Base-by-base conservation (phyloP, 2,888 invertebrate species). In the Conops quadrifasciatus region DNA sequence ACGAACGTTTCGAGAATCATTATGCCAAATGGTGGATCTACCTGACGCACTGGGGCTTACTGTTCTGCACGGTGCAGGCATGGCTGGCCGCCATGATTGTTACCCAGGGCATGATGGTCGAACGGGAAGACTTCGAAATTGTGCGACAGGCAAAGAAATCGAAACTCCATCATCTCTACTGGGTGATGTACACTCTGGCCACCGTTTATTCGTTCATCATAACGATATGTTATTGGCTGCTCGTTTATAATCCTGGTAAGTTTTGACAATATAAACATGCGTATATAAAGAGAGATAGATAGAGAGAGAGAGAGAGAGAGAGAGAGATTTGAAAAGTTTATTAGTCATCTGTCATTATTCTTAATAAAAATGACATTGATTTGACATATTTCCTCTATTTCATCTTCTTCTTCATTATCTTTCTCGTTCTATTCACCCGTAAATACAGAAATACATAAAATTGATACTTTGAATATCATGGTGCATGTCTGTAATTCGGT, bases 171-270 rank as follows among this genome's bases (percentile, higher is more conserved):
- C 82, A 82, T 75, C 76, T 84, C 19, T 86, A 86, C 75, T 86
- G 86, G 86, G 82, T 86, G 74, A 78, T 85, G 66, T 86, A 86
- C 73, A 86, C 86, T 70, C 82, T 85, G 71, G 86, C 86, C 30
- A 86, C 86, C 7, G 86, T 86, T 47, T 86, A 86, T 72, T 85
- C 86, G 63, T 86, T 86, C 66, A 86, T 86, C 49, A 83, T 86
- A 16, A 85, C 86, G 67, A 83, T 85, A 81, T 85, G 85, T 76
- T 86, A 86, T 75, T 86, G 86, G 86, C 79, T 83, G 64, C 84
- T 91, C 65, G 91, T 94, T 11, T 91, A 92, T 83, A 89, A 93
- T 83, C 90, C 92, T 75, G 88, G 92, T 92, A 81, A 84, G 81
- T 73, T n/a, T 67, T 13, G 4, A 16, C 15, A 67, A 16, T 19